Evolutionary conservation across 2,888 invertebrate genomes (phyloP).

Genomic region (Agonopterix arenella): DNA sequence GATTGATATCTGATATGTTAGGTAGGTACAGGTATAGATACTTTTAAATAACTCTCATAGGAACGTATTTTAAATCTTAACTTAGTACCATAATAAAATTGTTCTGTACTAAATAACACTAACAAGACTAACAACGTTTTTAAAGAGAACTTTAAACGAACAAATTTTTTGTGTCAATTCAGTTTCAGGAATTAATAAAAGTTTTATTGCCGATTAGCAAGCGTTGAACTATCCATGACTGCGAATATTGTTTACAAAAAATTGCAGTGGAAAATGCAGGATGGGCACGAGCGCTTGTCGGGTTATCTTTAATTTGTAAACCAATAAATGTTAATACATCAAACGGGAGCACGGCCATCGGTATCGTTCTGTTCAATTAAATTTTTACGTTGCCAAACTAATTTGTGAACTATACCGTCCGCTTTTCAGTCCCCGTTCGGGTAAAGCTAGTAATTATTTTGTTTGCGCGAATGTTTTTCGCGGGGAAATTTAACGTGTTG

Average conservation of each 20-base stretch:
- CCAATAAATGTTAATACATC: slow-evolving; percentile 75
- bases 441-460: slow-evolving; percentile 52
- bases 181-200: background rate
- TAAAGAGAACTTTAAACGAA: slow-evolving; percentile 16
- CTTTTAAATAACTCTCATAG: no score
- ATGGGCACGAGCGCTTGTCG: slow-evolving; percentile 27
- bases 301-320: slow-evolving; percentile 71
- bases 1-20: no score
- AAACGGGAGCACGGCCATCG: slow-evolving; percentile 37
- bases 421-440: slow-evolving; percentile 45
- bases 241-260: slow-evolving; percentile 42
- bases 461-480: slow-evolving; percentile 64
- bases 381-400: slow-evolving; percentile 61
- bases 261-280: slow-evolving; percentile 33
- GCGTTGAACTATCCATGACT: slow-evolving; percentile 19
- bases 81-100: no score
- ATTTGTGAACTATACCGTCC: slow-evolving; percentile 63
- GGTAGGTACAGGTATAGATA: no score
- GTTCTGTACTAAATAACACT: no score
- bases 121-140: no score
- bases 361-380: slow-evolving; percentile 52
- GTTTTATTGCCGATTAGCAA: slow-evolving; percentile 27
- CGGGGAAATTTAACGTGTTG: slow-evolving; percentile 60
- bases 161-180: slow-evolving; percentile 11
- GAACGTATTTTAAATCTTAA: no score